Evolutionary conservation across 37 sponge, comb jelly and placozoan species (phyloP).

Genomic region (Cliona cf. orientalis): DNA sequence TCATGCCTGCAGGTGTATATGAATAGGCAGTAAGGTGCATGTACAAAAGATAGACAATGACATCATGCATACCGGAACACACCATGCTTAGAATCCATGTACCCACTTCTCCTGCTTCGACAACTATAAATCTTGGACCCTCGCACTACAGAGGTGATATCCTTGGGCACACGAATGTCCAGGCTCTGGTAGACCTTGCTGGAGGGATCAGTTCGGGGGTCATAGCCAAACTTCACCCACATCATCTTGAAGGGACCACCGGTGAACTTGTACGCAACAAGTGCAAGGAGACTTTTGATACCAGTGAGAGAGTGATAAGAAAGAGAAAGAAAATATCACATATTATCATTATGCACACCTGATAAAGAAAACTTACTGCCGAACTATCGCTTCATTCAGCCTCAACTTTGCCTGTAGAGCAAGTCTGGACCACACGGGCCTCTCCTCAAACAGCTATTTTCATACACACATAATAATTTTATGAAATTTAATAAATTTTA

Average conservation of each 20-base stretch:
- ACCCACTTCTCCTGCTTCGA: conserved; percentile 1
- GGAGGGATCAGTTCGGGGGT: conserved; percentile 76
- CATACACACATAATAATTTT: no score
- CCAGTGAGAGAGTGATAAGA: no score
- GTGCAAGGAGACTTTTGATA: conserved; percentile 17
- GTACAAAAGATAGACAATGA: no score
- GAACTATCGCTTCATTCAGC: not conserved
- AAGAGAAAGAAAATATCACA: not conserved
- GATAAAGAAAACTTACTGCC: conserved; percentile 43
- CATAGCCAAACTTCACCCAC: conserved; percentile 93
- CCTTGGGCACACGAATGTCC: conserved; percentile 52
- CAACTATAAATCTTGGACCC: no score
- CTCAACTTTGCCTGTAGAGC: conserved; percentile 55
- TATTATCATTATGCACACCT: not conserved
- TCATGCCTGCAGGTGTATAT: no score
- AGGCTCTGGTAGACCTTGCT: conserved; percentile 70
- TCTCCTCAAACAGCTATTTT: conserved; percentile 87
- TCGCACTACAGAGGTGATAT: conserved; percentile 1
- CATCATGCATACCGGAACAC: not conserved
- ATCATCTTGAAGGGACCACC: conserved; percentile 86
- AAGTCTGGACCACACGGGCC: conserved; percentile 80
- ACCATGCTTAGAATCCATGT: not conserved
- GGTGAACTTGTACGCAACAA: conserved; percentile 76
- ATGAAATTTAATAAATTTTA: no score
- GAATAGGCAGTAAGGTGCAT: no score